Conservation (phyloP, 2,888 invertebrate genomes). For the Omphaloscelis lunosa region DNA sequence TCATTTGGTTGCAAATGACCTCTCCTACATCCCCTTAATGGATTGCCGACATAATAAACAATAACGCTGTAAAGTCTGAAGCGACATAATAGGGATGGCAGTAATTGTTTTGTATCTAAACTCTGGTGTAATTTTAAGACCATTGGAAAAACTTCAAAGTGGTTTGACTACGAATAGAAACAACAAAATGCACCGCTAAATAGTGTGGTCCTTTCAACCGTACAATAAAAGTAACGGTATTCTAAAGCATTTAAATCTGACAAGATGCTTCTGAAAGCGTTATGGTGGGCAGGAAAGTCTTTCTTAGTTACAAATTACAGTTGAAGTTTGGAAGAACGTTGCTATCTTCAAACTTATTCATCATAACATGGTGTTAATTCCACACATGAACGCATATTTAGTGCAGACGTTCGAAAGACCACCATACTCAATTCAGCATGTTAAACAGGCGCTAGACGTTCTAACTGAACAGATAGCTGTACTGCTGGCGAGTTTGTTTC, state of each 20-base stretch:
- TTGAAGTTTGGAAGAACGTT: not conserved
- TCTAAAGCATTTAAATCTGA: not conserved
- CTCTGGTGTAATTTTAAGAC: not conserved
- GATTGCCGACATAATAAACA: too few species aligned
- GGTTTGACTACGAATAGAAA: not conserved
- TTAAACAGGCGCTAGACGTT: too few species aligned
- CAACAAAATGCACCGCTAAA: not conserved
- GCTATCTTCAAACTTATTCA: not conserved
- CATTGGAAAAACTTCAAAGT: not conserved
- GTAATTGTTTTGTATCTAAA: not conserved
- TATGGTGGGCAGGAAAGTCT: not conserved
- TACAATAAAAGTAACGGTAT: not conserved
- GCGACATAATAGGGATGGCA: not conserved
- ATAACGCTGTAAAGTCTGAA: too few species aligned
- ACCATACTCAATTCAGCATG: too few species aligned
- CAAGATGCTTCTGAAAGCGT: not conserved
- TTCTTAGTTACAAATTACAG: not conserved
- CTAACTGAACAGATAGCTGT: too few species aligned
- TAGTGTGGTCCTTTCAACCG: not conserved
- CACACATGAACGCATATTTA: too few species aligned
- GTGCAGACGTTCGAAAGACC: too few species aligned
- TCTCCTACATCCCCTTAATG: too few species aligned
- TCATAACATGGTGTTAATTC: not conserved
- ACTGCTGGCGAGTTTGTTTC: too few species aligned
- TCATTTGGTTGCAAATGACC: too few species aligned